Conservation (phyloP, 2,113 vertebrate genomes). For the Tetrao urogallus region DNA sequence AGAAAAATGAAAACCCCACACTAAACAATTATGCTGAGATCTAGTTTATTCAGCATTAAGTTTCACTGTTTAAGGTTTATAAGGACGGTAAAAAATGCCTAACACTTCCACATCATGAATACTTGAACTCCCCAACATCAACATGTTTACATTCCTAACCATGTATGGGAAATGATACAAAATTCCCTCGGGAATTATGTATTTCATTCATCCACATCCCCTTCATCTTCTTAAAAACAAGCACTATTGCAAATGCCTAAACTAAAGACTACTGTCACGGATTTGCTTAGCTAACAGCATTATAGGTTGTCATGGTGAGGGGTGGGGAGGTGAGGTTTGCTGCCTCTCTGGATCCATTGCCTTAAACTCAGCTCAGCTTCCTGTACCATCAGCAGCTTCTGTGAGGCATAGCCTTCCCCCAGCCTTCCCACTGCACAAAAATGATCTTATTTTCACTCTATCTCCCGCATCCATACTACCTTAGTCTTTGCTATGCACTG, state of each 20-base stretch:
- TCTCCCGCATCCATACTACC: neutral
- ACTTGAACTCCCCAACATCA: neutral
- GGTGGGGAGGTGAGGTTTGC: too few species aligned
- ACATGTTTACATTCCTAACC: neutral
- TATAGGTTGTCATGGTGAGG: neutral
- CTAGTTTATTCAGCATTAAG: neutral
- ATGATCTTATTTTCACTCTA: rapidly evolving
- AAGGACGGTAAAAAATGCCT: neutral
- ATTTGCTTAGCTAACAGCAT: rapidly evolving
- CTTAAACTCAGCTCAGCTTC: neutral
- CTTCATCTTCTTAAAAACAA: neutral
- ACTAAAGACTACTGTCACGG: neutral
- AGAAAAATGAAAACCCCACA: neutral
- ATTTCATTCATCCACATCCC: neutral
- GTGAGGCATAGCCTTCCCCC: neutral
- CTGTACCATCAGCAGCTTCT: neutral
- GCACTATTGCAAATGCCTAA: neutral
- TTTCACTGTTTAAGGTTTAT: neutral
- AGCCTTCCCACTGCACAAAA: neutral
- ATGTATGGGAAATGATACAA: neutral
- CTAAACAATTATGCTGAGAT: neutral
- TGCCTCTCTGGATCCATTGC: neutral
- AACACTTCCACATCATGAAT: neutral
- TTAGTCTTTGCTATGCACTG: neutral
- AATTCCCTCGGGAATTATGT: neutral